phyloP scores from a whole-genome alignment of 2,113 vertebrate genomes.

The Condylura cristata region DNA sequence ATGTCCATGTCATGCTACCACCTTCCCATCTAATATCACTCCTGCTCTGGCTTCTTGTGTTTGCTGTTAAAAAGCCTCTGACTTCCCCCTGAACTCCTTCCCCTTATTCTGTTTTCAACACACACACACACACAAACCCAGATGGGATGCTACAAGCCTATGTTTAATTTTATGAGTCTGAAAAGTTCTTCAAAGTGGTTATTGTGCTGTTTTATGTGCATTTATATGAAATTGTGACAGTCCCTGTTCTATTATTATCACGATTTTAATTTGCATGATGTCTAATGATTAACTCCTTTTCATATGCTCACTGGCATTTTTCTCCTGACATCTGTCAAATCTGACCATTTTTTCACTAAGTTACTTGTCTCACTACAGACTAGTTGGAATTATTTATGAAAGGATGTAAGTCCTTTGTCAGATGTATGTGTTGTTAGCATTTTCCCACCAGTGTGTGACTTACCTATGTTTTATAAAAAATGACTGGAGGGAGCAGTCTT shows the following conservation, averaged over 20 bases:
- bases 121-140: too few species aligned
- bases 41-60: too few species aligned
- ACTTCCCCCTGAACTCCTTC: too few species aligned
- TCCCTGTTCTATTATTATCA: background rate
- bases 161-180: background rate
- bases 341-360: background rate
- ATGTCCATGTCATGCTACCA: too few species aligned
- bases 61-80: too few species aligned
- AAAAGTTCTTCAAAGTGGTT: background rate
- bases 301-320: background rate
- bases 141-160: too few species aligned
- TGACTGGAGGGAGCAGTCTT: background rate
- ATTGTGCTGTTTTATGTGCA: background rate
- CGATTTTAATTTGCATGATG: background rate
- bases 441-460: background rate
- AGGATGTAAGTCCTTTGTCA: background rate
- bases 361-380: background rate
- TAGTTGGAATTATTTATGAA: background rate
- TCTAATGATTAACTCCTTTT: slow-evolving; percentile 6
- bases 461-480: background rate
- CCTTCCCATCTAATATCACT: too few species aligned
- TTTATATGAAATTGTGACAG: background rate
- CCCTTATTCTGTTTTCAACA: too few species aligned
- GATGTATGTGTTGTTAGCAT: background rate
- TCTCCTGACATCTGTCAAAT: background rate